Evolutionary conservation across 2,797 vertebrate genomes (phyloP).

Genomic region (Labeo calbasu): DNA sequence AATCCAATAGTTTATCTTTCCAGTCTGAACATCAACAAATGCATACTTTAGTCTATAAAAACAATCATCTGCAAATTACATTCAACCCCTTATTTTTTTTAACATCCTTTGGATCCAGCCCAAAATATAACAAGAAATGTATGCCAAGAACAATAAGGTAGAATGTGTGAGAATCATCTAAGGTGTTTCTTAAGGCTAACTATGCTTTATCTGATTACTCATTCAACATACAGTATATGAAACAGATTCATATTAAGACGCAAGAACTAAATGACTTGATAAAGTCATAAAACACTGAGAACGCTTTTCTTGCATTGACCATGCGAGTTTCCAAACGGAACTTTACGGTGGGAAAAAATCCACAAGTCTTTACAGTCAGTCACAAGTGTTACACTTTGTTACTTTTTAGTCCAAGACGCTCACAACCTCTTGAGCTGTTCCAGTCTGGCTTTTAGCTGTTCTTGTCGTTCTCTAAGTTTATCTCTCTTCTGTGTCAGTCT

Average conservation of each 20-base stretch:
- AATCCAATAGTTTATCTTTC: conserved; percentile 52
- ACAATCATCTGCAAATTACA: conserved; percentile 17
- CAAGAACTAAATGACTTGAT: conserved; percentile 43
- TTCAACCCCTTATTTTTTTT: conserved; percentile 28
- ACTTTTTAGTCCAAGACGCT: conserved; percentile 20
- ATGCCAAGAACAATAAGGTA: conserved; percentile 17
- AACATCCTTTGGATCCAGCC: conserved; percentile 67
- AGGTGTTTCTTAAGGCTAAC: conserved; percentile 36
- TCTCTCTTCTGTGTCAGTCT: conserved; percentile 67
- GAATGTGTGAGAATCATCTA: conserved; percentile 44
- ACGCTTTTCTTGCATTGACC: conserved; percentile 44
- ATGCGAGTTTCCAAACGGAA: conserved; percentile 46
- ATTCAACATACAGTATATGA: conserved; percentile 31
- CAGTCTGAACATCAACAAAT: conserved; percentile 47
- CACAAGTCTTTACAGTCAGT: conserved; percentile 38
- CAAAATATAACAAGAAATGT: conserved; percentile 55
- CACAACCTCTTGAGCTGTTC: conserved; percentile 69
- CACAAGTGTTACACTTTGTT: conserved; percentile 31
- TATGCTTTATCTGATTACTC: conserved; percentile 40
- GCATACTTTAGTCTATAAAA: conserved; percentile 26
- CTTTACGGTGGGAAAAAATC: not conserved
- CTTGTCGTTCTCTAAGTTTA: conserved; percentile 69
- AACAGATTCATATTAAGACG: conserved; percentile 45
- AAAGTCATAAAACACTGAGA: conserved; percentile 47
- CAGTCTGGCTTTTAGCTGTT: conserved; percentile 71